phyloP scores from a whole-genome alignment of 1,140 invertebrate genomes.

The Lepidotrigona ventralis region DNA sequence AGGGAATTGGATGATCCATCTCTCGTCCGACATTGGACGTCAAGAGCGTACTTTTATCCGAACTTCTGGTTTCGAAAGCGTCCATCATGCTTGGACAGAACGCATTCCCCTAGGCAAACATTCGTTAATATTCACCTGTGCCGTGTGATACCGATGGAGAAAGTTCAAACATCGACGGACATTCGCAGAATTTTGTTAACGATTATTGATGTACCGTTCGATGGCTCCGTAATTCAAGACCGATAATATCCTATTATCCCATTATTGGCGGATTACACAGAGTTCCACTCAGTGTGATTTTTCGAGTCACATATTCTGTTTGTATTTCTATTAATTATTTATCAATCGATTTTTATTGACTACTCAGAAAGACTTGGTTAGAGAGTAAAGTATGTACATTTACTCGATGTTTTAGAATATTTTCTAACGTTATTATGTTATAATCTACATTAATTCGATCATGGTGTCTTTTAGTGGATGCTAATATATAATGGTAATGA shows the following conservation, averaged over 20 bases:
- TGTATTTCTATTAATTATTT: background rate
- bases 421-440: too few relatives aligned
- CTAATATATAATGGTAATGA: too few relatives aligned
- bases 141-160: conserved; percentile 36
- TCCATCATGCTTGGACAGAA: conserved; percentile 59
- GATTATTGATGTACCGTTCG: conserved; percentile 32
- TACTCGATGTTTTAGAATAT: too few relatives aligned
- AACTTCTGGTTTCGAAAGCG: conserved; percentile 59
- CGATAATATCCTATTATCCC: conserved; percentile 37
- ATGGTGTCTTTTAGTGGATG: too few relatives aligned
- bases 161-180: conserved; percentile 40
- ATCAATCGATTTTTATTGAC: too few relatives aligned
- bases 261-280: conserved; percentile 5
- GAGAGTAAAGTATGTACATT: too few relatives aligned
- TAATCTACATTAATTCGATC: too few relatives aligned
- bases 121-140: conserved; percentile 62
- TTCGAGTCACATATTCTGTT: background rate
- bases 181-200: conserved; percentile 36
- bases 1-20: conserved; percentile 61
- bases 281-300: background rate
- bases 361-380: too few relatives aligned
- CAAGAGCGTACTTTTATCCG: conserved; percentile 52
- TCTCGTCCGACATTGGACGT: conserved; percentile 55
- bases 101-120: conserved; percentile 61
- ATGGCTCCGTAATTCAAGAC: background rate